Evolutionary conservation across 2,888 invertebrate genomes (phyloP).

Genomic region (Bibio marci): DNA sequence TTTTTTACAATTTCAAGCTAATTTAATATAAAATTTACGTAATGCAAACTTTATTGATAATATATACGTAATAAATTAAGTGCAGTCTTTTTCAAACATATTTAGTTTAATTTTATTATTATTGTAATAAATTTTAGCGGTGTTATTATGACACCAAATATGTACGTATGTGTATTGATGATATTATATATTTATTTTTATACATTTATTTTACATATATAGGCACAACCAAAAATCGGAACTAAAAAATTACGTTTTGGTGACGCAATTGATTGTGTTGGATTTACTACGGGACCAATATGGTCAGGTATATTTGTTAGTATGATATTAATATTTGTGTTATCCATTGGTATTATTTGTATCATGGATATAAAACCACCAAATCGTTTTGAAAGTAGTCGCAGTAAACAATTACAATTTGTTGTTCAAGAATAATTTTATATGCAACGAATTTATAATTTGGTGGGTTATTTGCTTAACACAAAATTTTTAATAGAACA

Average conservation of each 20-base stretch:
- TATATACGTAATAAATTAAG: too few species aligned
- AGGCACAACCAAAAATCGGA: conserved; percentile 36
- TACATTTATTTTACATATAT: conserved; percentile 13
- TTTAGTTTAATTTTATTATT: too few species aligned
- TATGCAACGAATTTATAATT: too few species aligned
- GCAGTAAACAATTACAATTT: conserved; percentile 80
- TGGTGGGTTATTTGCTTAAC: too few species aligned
- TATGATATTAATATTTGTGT: conserved; percentile 53
- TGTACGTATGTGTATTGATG: not conserved
- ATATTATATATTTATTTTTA: not conserved
- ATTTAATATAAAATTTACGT: too few species aligned
- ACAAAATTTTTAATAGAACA: too few species aligned
- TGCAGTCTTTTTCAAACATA: too few species aligned
- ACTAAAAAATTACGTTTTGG: conserved; percentile 35
- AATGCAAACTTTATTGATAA: too few species aligned
- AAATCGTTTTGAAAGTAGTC: conserved; percentile 93
- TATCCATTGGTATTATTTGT: conserved; percentile 69
- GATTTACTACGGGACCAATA: conserved; percentile 81
- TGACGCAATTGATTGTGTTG: conserved; percentile 74
- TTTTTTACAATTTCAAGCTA: too few species aligned
- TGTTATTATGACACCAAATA: too few species aligned
- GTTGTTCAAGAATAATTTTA: conserved; percentile 47
- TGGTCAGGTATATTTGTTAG: conserved; percentile 81
- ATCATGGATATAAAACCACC: conserved; percentile 87
- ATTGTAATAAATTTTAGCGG: too few species aligned